These are phyloP conservation scores for Neomonachus schauinslandi DNA, from an alignment of 2,113 vertebrate genomes.

Conservation along the genomic window DNA sequence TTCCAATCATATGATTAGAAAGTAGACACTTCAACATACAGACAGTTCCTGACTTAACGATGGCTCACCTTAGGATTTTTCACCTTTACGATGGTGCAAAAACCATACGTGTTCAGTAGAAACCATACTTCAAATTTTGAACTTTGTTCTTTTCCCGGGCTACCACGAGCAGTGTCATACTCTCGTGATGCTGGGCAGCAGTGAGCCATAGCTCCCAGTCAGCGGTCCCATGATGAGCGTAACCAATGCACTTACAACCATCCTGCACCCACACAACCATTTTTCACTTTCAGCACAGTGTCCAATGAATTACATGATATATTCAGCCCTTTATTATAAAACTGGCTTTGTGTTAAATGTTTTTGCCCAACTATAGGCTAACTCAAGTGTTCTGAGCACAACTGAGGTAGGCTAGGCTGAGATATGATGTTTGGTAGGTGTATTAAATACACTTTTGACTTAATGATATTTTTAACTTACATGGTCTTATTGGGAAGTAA, in stretches of 20 bases:
- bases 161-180: not conserved
- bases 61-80: not conserved
- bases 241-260: not conserved
- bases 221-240: not conserved
- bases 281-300: not conserved
- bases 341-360: not conserved
- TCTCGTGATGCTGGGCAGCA: not conserved
- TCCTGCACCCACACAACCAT: not conserved
- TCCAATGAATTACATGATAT: not conserved
- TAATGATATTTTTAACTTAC: not conserved
- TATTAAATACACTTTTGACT: not conserved
- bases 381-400: not conserved
- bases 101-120: not conserved
- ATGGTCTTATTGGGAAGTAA: not conserved
- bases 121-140: not conserved
- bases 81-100: not conserved
- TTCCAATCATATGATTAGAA: slow-evolving; percentile 44
- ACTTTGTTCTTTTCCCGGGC: not conserved
- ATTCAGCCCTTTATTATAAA: not conserved
- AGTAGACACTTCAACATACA: not conserved
- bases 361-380: not conserved
- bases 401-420: not conserved
- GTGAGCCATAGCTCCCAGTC: not conserved
- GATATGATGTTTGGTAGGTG: not conserved
- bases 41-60: not conserved